Evolutionary conservation across 2,888 invertebrate species (phyloP), one percentile per base, ranked within the genome.

Genomic region (Opisthograptis luteolata): DNA sequence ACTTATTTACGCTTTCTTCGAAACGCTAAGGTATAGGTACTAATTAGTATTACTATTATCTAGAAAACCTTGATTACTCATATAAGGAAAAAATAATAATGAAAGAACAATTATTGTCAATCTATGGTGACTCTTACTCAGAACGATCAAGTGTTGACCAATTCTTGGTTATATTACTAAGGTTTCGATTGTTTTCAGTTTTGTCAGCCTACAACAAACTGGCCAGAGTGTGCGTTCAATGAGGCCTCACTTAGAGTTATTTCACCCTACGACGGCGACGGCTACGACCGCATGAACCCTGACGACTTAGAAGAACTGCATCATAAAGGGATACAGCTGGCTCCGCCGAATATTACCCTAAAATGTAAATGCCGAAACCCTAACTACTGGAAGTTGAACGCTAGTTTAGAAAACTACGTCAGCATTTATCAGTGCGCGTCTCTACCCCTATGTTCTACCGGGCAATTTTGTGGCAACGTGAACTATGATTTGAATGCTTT

Each of bases 391-490:
- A 88, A 83, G 57, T 69, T 73, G 2, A 64, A 60, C 65, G 45
- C 60, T 5, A 82, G 64, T 22, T 32, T 4, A 17, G 69, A 64
- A 49, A 60, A 72, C 66, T 49, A 79, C 14, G 60, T 52, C 4
- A 66, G 61, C 8, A 51, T 50, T 1, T 93, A 92, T 55, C 80
- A 79, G 53, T 93, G 93, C 60, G 70, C 81, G 2, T 78, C 92
- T 64, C 75, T 93, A 50, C 82, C 82, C 3, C 73, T 83, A 24
- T 94, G 94, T 64, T 80, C 84, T 10, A 73, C 82, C 0, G 81
- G 83, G 0, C 93, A 94, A 24, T 92, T 92, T 63, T 94, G 94
- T 66, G 94, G 94, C 0, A 85, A 92, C 50, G 91, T 94, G 5
- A 86, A 92, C 61, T 75, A 83, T n/a, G 93, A 93, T 60, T 70